Percentiles rank a stretch among this genome's conserved stretches.
These are phyloP conservation scores for Cepphus grylle DNA, from an alignment of 2,113 vertebrate species.

Conservation along the genomic window DNA sequence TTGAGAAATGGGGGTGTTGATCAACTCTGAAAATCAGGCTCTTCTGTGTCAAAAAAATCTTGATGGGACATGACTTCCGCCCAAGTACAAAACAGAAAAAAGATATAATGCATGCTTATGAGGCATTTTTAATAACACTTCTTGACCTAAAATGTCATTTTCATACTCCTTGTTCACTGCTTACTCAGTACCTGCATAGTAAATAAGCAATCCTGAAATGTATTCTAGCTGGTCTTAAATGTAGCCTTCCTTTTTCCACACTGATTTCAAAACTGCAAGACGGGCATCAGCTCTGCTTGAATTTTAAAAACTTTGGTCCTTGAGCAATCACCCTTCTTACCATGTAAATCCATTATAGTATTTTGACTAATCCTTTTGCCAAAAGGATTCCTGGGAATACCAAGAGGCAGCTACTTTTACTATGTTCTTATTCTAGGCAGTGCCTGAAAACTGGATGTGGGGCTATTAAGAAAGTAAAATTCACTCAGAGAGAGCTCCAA, in stretches of 20 bases:
- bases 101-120: not conserved
- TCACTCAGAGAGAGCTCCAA: not conserved
- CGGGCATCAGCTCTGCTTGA: not conserved
- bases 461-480: constrained; percentile 24
- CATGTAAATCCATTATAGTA: not conserved
- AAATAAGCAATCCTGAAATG: not conserved
- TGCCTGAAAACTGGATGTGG: not conserved
- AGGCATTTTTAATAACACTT: not conserved
- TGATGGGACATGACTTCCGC: not conserved
- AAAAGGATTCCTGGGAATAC: constrained; percentile 24
- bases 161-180: not conserved
- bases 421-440: not conserved
- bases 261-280: not conserved
- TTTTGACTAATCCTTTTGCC: constrained; percentile 31
- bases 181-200: not conserved
- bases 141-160: not conserved
- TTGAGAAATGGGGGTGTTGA: not conserved
- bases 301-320: constrained; percentile 9
- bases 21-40: not conserved
- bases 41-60: not conserved
- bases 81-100: not conserved
- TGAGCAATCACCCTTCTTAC: not conserved
- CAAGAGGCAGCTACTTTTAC: not conserved
- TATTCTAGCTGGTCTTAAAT: not conserved
- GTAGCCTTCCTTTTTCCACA: not conserved